Evolutionary conservation across 2,113 vertebrate species (phyloP).

Genomic region (Hystrix brachyura): DNA sequence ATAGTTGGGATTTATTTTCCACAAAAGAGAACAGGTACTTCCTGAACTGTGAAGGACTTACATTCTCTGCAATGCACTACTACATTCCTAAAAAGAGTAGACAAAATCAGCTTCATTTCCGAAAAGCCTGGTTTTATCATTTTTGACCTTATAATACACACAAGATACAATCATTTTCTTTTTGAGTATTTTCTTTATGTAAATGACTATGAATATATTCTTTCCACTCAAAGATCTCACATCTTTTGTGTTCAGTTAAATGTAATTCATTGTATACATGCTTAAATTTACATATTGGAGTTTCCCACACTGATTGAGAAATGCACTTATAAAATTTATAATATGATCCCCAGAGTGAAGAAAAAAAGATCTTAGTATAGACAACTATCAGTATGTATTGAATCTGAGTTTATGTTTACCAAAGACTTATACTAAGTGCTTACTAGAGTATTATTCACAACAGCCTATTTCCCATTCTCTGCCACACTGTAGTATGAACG

Average conservation of each 20-base stretch:
- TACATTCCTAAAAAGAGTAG: background rate
- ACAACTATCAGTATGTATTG: background rate
- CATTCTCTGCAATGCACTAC: background rate
- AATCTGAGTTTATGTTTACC: background rate
- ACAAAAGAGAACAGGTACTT: background rate
- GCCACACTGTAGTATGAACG: background rate
- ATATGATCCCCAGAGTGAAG: background rate
- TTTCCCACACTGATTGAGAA: background rate
- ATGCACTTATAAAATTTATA: constrained; percentile 31
- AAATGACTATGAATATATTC: background rate
- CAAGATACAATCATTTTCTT: background rate
- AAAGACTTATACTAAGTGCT: background rate
- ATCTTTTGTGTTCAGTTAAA: constrained; percentile 1
- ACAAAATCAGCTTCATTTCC: background rate
- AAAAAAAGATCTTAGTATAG: background rate
- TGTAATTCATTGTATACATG: background rate
- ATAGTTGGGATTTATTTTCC: background rate
- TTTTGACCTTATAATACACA: background rate
- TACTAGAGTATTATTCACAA: background rate
- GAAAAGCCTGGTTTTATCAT: background rate
- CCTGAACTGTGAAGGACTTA: background rate
- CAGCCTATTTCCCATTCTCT: background rate
- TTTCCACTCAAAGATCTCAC: background rate
- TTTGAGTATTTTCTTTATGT: constrained; percentile 29
- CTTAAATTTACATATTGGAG: constrained; percentile 10